Conservation (phyloP, 2,797 vertebrate species). For the Myotis vivesi region DNA sequence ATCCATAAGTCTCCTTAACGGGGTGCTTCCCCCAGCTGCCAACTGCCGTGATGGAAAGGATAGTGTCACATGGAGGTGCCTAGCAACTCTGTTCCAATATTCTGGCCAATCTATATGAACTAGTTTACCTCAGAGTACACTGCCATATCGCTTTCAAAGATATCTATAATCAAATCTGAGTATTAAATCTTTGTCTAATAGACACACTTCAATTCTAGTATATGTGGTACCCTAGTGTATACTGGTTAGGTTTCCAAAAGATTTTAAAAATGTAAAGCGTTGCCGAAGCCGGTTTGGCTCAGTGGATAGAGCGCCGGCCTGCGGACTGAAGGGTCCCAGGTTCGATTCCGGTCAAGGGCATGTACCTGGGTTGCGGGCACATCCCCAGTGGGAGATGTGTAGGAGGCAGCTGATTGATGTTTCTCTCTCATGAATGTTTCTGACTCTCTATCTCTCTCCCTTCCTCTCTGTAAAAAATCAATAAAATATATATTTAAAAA, state of each 20-base stretch:
- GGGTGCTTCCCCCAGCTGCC: not conserved
- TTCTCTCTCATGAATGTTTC: no score
- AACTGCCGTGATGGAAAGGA: not conserved
- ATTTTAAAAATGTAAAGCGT: not conserved
- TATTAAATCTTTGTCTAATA: not conserved
- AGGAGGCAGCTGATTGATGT: no score
- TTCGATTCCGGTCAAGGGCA: no score
- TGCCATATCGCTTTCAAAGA: not conserved
- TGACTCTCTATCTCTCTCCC: no score
- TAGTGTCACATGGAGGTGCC: not conserved
- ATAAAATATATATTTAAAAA: no score
- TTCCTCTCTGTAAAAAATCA: no score
- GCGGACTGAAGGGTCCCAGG: no score
- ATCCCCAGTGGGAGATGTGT: no score
- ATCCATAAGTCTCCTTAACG: not conserved
- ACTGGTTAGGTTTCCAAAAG: not conserved
- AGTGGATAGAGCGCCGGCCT: no score
- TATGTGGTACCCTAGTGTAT: not conserved
- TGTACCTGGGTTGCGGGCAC: no score
- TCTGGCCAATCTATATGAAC: not conserved
- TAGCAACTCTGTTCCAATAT: accelerated
- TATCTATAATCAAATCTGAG: not conserved
- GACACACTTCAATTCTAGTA: not conserved
- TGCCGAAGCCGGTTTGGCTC: no score
- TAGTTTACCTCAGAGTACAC: not conserved